phyloP scores from a whole-genome alignment of 2,797 vertebrate genomes.

The Calcarius lapponicus region DNA sequence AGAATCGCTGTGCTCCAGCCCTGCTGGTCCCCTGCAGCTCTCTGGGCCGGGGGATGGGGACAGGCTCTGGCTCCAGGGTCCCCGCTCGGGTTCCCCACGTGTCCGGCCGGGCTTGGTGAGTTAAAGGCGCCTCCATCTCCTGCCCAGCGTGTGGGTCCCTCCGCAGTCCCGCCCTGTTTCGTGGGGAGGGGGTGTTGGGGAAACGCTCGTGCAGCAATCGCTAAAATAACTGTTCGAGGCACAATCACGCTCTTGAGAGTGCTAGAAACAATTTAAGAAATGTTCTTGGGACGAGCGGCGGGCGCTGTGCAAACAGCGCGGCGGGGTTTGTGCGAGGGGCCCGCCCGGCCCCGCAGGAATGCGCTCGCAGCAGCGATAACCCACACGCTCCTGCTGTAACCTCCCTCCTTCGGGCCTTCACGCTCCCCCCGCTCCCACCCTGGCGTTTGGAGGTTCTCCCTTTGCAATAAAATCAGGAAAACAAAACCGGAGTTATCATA shows the following conservation, averaged over 20 bases:
- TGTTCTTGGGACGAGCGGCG: conserved; percentile 8
- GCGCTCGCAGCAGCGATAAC: not conserved
- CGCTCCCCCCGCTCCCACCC: not conserved
- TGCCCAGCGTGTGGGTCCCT: fast-evolving
- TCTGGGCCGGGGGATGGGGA: not conserved
- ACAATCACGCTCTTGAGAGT: conserved; percentile 15
- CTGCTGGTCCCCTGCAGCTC: not conserved
- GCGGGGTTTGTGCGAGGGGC: not conserved
- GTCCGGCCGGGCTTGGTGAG: not conserved
- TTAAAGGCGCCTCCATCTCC: not conserved
- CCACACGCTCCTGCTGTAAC: not conserved
- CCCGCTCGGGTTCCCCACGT: not conserved
- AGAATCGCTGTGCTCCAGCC: not conserved
- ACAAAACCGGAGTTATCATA: not conserved
- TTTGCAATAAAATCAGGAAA: not conserved
- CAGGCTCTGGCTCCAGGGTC: not conserved
- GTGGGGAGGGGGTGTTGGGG: not conserved
- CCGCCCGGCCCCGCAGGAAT: conserved; percentile 11
- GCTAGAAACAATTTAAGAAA: conserved; percentile 66
- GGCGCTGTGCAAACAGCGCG: conserved; percentile 58
- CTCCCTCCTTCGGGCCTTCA: not conserved
- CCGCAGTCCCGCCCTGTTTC: fast-evolving
- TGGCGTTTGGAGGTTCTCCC: not conserved
- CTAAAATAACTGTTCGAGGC: conserved; percentile 10
- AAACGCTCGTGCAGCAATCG: not conserved